Evolutionary conservation across 2,113 vertebrate species (phyloP).

Genomic region (Larimichthys polyactis): DNA sequence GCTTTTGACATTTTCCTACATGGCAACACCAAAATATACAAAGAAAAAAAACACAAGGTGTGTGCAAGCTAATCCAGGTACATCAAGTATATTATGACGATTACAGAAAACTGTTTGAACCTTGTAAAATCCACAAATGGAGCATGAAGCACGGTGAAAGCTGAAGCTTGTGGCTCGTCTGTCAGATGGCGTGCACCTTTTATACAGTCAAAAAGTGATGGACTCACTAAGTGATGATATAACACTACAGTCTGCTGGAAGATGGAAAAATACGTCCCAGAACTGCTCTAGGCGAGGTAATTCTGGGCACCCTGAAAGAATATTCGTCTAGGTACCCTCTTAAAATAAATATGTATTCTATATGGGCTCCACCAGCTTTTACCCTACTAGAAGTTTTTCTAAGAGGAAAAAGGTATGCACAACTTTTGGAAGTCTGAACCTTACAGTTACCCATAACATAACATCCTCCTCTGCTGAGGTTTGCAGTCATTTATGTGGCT

Average conservation of each 20-base stretch:
- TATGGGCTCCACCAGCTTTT: no score
- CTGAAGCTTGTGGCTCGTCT: neutral
- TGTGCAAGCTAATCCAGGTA: neutral
- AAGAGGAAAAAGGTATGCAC: no score
- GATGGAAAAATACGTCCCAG: neutral
- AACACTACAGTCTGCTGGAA: neutral
- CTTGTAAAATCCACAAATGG: neutral
- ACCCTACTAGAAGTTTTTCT: no score
- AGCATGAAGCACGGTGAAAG: neutral
- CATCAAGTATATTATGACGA: neutral
- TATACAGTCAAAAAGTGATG: neutral
- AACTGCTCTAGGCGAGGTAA: neutral
- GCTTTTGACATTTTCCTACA: slow-evolving; percentile 22
- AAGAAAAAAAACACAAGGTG: neutral
- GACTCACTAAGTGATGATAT: neutral
- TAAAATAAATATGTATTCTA: neutral
- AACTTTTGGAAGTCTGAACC: no score
- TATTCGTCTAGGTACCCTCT: no score
- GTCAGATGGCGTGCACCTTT: neutral
- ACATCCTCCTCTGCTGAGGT: no score
- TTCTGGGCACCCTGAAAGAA: neutral
- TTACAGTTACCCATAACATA: no score
- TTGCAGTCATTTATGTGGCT: no score
- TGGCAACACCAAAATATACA: slow-evolving; percentile 22
- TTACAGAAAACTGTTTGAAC: no score